A percentile compares a stretch with the other conserved stretches of the same genome.
phyloP scores from a whole-genome alignment of 2,797 vertebrate species.

The Rallus crepitans region DNA sequence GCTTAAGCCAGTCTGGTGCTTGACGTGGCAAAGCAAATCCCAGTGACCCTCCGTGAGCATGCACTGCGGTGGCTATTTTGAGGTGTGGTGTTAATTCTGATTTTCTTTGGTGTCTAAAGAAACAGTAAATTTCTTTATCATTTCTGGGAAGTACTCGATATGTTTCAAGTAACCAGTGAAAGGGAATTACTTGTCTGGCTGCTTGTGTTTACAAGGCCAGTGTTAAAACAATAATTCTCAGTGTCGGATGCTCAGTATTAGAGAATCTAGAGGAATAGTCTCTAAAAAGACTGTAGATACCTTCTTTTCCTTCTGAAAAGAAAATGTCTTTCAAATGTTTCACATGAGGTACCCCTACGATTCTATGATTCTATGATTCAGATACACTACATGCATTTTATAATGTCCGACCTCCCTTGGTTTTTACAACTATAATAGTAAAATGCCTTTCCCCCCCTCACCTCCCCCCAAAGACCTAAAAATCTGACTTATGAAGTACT shows the following conservation, averaged over 20 bases:
- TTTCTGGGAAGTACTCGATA: not conserved
- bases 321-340: not conserved
- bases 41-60: not conserved
- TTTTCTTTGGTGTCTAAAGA: not conserved
- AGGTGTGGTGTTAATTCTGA: not conserved
- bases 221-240: not conserved
- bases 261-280: not conserved
- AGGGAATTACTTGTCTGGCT: not conserved
- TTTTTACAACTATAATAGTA: not conserved
- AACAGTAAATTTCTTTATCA: not conserved
- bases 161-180: not conserved
- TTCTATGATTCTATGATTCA: too few relatives aligned
- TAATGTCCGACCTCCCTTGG: not conserved
- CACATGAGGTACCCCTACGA: not conserved
- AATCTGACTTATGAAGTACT: not conserved
- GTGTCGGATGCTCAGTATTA: not conserved
- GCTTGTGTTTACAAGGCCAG: not conserved
- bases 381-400: not conserved
- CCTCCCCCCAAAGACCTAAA: not conserved
- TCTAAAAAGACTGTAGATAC: not conserved
- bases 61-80: constrained; percentile 22
- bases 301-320: not conserved
- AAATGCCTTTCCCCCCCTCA: not conserved
- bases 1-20: constrained; percentile 34
- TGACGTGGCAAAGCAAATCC: constrained; percentile 4